These are phyloP conservation scores for Caenorhabditis auriculariae DNA, from an alignment of 2,888 invertebrate species.

Conservation along the genomic window DNA sequence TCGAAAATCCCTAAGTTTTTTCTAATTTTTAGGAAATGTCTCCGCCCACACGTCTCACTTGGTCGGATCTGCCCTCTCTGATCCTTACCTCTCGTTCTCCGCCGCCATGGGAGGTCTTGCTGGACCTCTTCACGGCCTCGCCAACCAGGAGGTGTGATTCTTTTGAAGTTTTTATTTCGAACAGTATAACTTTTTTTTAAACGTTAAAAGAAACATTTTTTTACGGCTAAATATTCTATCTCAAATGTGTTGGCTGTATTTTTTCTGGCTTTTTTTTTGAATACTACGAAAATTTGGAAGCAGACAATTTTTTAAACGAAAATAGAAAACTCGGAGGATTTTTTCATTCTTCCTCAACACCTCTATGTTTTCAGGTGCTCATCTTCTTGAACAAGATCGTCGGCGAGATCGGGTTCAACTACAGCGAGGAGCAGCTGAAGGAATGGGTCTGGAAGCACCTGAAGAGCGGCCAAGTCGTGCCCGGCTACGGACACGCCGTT, in stretches of 20 bases:
- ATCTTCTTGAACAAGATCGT: slow-evolving; percentile 89
- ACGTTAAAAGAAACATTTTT: background rate
- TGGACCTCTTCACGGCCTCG: slow-evolving; percentile 91
- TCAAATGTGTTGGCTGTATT: no score
- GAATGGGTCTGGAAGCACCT: slow-evolving; percentile 97
- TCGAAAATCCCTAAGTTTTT: background rate
- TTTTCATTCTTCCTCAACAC: no score
- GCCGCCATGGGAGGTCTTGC: slow-evolving; percentile 91
- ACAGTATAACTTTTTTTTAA: no score
- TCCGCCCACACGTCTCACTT: slow-evolving; percentile 91
- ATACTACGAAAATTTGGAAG: no score
- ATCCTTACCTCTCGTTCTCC: slow-evolving; percentile 85
- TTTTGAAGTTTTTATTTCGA: background rate
- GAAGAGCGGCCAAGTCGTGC: slow-evolving; percentile 92
- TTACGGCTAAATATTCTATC: background rate
- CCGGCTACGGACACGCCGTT: slow-evolving; percentile 94
- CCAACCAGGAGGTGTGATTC: slow-evolving; percentile 80
- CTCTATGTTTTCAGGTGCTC: slow-evolving; percentile 72
- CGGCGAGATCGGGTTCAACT: slow-evolving; percentile 78
- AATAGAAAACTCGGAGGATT: no score
- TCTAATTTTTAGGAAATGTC: slow-evolving; percentile 77
- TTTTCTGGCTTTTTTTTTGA: no score
- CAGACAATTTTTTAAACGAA: no score
- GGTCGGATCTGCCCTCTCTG: slow-evolving; percentile 89
- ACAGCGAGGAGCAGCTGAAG: slow-evolving; percentile 85